These are phyloP conservation scores for Bucco capensis DNA, from an alignment of 2,113 vertebrate species.

Conservation along the genomic window DNA sequence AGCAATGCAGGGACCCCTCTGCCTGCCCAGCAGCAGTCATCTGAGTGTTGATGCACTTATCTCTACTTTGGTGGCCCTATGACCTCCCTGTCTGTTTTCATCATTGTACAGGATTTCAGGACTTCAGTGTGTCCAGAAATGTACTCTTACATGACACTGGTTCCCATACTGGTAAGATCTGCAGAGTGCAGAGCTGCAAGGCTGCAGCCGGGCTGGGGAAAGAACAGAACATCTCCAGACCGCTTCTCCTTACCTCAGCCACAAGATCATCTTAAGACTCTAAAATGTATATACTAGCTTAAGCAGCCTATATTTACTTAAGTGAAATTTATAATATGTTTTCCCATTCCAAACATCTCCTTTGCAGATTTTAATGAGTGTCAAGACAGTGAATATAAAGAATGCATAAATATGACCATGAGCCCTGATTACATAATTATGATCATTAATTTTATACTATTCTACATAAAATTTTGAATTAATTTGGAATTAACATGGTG, in stretches of 20 bases:
- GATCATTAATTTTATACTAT: neutral
- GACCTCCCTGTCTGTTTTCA: neutral
- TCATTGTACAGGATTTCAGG: accelerated
- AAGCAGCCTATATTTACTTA: neutral
- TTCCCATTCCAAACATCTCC: neutral
- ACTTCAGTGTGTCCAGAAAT: neutral
- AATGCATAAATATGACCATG: neutral
- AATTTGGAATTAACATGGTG: neutral
- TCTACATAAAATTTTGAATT: neutral
- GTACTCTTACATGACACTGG: accelerated
- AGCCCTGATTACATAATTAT: neutral
- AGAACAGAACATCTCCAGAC: neutral
- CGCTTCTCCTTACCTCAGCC: neutral
- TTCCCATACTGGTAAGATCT: too few species aligned
- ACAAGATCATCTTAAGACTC: neutral
- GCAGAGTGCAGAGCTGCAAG: neutral
- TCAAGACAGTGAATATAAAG: neutral
- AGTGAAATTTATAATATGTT: neutral
- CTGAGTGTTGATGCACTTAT: neutral
- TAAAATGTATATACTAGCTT: neutral
- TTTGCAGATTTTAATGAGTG: neutral
- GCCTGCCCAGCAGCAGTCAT: neutral
- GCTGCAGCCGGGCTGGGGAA: neutral
- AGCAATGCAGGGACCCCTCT: accelerated
- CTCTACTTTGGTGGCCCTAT: neutral